Base-by-base conservation (phyloP, 2,888 invertebrate species). In the Stenchaetothrips biformis region DNA sequence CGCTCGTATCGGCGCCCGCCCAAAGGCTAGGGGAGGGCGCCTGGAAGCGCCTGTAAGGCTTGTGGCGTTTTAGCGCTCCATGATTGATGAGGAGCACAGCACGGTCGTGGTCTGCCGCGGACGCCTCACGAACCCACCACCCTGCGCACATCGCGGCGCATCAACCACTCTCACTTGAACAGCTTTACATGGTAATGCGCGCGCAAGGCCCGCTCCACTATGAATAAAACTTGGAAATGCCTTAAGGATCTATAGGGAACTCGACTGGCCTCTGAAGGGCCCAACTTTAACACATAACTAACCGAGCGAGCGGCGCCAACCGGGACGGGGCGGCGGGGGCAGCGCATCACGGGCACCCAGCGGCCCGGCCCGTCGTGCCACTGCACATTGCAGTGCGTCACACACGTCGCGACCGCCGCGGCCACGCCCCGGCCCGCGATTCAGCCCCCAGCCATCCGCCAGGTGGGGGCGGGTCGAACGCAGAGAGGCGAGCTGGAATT, bases 111-210 rank as follows among this genome's bases (percentile, higher is more conserved):
- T 37, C 37, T 37, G 37, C 37, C 37, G 37, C 37, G 37, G 37
- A 37, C 37, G 37, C 37, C 37, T 37, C 37, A 37, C 37, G 2
- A 37, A 37, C 37, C 37, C 37, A 37, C 37, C 37, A 37, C 37
- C 2, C 37, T n/a, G n/a, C 37, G 37, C 37, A 37, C 37, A 1
- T 2, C 37, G 37, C 37, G 2, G 37, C 37, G 37, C 67, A 74
- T 74, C 67, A 74, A 11, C 67, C 21, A 74, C 67, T 74, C 25
- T 74, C 67, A 74, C 67, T 74, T 74, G 67, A 74, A 74, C 67
- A 74, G 67, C 67, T 74, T 74, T 74, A 74, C 67, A 74, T 74
- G 67, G 25, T 74, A 74, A 74, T 74, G 25, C 67, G 21, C 11
- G 25, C 67, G 67, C 25, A 74, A 53, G 13, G 53, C 13, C 53